A percentile compares a stretch with the other conserved stretches of the same genome.
phyloP scores from a whole-genome alignment of 2,113 vertebrate species.

The Gorsachius goisagi region DNA sequence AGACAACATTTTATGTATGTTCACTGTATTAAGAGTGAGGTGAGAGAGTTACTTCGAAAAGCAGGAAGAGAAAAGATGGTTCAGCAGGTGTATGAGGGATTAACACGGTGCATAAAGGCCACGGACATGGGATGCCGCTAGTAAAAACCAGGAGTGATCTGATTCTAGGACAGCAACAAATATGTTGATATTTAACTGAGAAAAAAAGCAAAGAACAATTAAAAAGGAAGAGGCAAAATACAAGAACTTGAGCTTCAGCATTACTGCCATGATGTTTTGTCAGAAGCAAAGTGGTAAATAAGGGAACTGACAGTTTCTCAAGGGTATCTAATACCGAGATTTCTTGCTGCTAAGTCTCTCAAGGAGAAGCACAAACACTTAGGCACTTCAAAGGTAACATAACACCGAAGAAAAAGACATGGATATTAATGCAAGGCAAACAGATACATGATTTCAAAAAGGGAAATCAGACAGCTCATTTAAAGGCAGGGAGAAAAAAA shows the following conservation, averaged over 20 bases:
- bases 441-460: neutral
- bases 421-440: constrained; percentile 1
- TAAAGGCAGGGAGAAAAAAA: neutral
- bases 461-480: neutral
- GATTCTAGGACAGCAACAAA: neutral
- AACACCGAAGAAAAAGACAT: neutral
- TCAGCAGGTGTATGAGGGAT: neutral
- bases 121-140: rapidly evolving
- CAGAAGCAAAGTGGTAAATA: constrained; percentile 1
- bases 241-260: neutral
- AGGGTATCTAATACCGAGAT: neutral
- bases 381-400: neutral
- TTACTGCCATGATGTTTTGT: neutral
- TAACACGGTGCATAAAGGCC: neutral
- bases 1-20: neutral
- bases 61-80: neutral
- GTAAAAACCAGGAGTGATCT: neutral
- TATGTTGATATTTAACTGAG: neutral
- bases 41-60: neutral
- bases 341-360: neutral
- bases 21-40: neutral
- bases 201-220: neutral
- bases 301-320: neutral
- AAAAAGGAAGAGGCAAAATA: neutral
- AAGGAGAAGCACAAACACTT: neutral